A percentile compares a stretch with the other conserved stretches of the same genome.
These are phyloP conservation scores for Diabrotica balteata DNA, from an alignment of 2,888 invertebrate species.

Conservation along the genomic window DNA sequence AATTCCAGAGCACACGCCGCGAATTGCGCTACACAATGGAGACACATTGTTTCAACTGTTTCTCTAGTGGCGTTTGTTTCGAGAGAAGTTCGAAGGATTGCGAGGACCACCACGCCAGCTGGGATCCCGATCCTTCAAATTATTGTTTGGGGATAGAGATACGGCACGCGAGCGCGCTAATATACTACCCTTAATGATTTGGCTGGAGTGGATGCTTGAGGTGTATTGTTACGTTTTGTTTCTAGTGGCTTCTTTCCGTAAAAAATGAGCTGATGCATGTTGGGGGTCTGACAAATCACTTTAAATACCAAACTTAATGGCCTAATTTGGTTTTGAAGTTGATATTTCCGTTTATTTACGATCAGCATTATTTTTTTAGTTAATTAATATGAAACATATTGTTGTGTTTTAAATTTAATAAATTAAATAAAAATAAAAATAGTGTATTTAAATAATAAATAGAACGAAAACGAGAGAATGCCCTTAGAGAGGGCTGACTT, in stretches of 20 bases:
- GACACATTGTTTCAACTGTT: constrained; percentile 22
- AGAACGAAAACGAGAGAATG: no score
- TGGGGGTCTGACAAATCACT: neutral
- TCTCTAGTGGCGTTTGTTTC: constrained; percentile 18
- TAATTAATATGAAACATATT: no score
- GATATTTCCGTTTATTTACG: no score
- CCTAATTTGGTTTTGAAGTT: no score
- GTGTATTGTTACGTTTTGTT: constrained; percentile 11
- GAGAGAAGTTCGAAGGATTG: constrained; percentile 14
- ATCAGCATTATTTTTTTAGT: no score
- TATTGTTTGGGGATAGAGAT: constrained; percentile 18
- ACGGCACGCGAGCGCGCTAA: constrained; percentile 16
- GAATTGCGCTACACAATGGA: constrained; percentile 30
- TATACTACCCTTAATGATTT: constrained; percentile 12
- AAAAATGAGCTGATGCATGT: constrained; percentile 1
- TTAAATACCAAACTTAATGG: no score
- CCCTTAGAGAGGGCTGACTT: no score
- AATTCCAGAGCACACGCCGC: constrained; percentile 38
- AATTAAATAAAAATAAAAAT: no score
- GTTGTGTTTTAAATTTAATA: no score
- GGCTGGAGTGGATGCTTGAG: constrained; percentile 8
- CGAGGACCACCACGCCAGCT: constrained; percentile 19
- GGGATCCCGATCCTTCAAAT: constrained; percentile 16
- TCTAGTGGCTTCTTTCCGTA: constrained; percentile 5
- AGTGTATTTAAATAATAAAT: no score